Base-by-base conservation (phyloP, 2,113 vertebrate genomes). In the Myxocyprinus asiaticus region DNA sequence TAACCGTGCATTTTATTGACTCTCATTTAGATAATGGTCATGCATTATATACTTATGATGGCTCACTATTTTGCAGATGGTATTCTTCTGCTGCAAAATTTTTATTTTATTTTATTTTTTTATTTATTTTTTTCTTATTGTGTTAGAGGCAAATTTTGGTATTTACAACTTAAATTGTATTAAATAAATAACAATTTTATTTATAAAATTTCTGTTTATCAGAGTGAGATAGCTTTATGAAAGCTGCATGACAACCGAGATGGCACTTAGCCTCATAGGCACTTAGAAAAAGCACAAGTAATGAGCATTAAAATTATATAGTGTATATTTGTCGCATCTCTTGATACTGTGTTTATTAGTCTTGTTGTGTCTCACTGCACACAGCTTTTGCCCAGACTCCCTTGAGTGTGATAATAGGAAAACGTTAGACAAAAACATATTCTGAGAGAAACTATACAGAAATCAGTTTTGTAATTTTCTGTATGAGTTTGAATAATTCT, bases 381-480 rank as follows among this genome's bases (percentile, higher is more conserved):
- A 33, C 43, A 59, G 70, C 70, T 59, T 42, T 73, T 12, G 55
- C 70, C n/a, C 55, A 73, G 55, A 61, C 70, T 73, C 70, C 70
- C 70, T 73, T 59, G 70, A 61, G 70, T 44, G 55, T 61, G 70
- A 73, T 73, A 73, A 73, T 15, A 2, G 58, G 70, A 17, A n/a
- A 61, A 58, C 15, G 55, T 58, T 58, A 15, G 55, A n/a, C 55
- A 58, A 58, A 58, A 59, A 47, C n/a, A 59, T 59, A 22, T 73
- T 73, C 55, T 73, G 70, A 47, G 43, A 73, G 17, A 47, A 72
- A 72, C 55, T 72, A 11, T 33, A 33, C 22, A 33, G 70, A 47
- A 17, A 73, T 59, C 55, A 61, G 43, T 73, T 73, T 61, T 47
- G 44, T 73, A 61, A 73, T 73, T 61, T 73, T 43, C 70, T 61